A percentile compares a stretch with the other conserved stretches of the same genome.
Conservation (phyloP, 2,113 vertebrate species). For the Talpa occidentalis region DNA sequence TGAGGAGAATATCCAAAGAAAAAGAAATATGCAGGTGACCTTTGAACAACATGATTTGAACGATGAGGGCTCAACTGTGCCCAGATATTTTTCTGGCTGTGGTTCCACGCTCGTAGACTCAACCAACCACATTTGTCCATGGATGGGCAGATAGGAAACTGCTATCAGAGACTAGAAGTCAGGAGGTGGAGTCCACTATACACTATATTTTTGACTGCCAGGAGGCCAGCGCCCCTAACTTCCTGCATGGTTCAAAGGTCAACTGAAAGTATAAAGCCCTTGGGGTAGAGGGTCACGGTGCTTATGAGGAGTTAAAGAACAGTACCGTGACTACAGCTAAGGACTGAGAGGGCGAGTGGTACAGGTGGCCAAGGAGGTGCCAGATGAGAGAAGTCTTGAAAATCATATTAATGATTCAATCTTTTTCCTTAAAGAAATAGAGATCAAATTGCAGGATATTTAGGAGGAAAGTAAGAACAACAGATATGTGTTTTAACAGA, state of each 20-base stretch:
- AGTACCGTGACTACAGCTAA: neutral
- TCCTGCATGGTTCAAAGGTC: neutral
- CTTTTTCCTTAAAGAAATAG: neutral
- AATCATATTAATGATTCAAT: neutral
- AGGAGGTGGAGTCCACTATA: too few species aligned
- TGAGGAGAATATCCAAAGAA: neutral
- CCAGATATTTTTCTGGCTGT: neutral
- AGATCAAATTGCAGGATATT: neutral
- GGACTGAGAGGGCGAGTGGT: neutral
- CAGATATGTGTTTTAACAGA: neutral
- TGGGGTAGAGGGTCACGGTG: neutral
- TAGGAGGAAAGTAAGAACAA: neutral
- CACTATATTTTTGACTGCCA: neutral
- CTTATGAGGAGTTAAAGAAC: neutral
- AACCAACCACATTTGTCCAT: neutral
- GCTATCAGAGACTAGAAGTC: too few species aligned
- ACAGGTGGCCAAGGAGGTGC: neutral
- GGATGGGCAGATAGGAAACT: too few species aligned
- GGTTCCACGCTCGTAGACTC: neutral
- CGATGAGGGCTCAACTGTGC: neutral
- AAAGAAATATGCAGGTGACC: neutral
- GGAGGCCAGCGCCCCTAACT: neutral
- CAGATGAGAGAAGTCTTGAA: neutral
- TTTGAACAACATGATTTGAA: neutral
- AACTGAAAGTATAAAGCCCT: neutral